Conservation (phyloP, 2,113 vertebrate species). For the Macaca mulatta region DNA sequence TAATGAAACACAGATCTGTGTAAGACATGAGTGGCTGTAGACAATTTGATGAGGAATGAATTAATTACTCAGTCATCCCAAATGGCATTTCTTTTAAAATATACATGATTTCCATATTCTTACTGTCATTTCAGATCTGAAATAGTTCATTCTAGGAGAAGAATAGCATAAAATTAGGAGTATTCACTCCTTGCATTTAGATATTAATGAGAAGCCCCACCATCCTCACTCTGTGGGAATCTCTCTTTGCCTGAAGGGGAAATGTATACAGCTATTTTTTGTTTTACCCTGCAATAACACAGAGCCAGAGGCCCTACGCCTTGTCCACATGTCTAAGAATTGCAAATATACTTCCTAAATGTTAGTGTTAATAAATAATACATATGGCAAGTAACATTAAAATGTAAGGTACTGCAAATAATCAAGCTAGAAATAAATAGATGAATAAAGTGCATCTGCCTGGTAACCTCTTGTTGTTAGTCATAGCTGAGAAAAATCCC, state of each 20-base stretch:
- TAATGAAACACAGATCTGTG: background rate
- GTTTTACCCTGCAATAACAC: background rate
- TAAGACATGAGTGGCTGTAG: background rate
- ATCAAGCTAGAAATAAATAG: background rate
- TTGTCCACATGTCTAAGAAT: background rate
- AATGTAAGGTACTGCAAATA: background rate
- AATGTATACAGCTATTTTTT: background rate
- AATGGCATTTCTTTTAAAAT: conserved; percentile 43
- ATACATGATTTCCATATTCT: background rate
- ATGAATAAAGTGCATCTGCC: background rate
- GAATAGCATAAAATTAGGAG: conserved; percentile 3
- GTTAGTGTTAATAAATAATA: background rate
- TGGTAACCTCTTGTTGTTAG: background rate
- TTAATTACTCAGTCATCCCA: conserved; percentile 50
- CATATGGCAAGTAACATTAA: background rate
- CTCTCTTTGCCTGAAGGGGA: background rate
- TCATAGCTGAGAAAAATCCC: background rate
- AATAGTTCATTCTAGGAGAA: conserved; percentile 5
- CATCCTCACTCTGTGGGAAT: background rate
- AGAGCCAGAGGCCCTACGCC: background rate
- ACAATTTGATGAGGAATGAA: conserved; percentile 37
- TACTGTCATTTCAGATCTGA: conserved; percentile 11
- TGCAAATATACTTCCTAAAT: background rate
- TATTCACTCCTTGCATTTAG: background rate
- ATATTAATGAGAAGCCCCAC: background rate